Evolutionary conservation across 2,888 invertebrate species (phyloP), one percentile per base, ranked within the genome.

Genomic region (Phaedon cochleariae): DNA sequence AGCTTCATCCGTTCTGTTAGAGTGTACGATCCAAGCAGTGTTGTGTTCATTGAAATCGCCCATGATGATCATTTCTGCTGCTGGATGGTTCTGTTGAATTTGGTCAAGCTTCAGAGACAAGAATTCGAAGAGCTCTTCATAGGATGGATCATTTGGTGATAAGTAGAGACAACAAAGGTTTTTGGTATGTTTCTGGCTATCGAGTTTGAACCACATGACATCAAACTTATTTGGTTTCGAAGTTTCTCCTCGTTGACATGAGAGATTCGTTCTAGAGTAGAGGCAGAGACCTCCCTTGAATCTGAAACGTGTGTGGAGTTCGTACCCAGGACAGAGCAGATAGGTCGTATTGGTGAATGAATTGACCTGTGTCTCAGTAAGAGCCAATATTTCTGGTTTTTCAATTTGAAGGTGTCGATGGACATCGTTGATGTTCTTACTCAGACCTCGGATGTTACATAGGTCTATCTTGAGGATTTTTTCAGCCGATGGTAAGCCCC

Each of bases 41-140:
- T 52, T 52, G 20, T 52, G 31, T 29, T 31, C 31, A 31, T 52
- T 29, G 15, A 26, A 29, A 9, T 26, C 52, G 3, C 52, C 29
- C 26, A 52, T 52, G 52, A 52, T 52, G 0, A 52, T 29, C 15
- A 26, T 52, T 29, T 52, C 52, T 15, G 29, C 52, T n/a, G 52
- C 5, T 29, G 15, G 29, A 29, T 52, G 52, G 17, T 52, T 52
- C 22, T 26, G 12, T 17, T 52, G 29, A 10, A 52, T 52, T 26
- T 15, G 9, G 29, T 52, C 29, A 2, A 52, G 52, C 29, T 29
- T 26, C 18, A 52, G 52, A n/a, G 15, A 52, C 15, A 52, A n/a
- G 17, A 51, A 51, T 1, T 21, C 1, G n/a, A 29, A 52, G 29
- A 52, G 22, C 15, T 52, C n/a, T 6, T n/a, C 18, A 26, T 26